These are phyloP conservation scores for Frankliniella intonsa DNA, from an alignment of 2,888 invertebrate genomes.

Conservation along the genomic window DNA sequence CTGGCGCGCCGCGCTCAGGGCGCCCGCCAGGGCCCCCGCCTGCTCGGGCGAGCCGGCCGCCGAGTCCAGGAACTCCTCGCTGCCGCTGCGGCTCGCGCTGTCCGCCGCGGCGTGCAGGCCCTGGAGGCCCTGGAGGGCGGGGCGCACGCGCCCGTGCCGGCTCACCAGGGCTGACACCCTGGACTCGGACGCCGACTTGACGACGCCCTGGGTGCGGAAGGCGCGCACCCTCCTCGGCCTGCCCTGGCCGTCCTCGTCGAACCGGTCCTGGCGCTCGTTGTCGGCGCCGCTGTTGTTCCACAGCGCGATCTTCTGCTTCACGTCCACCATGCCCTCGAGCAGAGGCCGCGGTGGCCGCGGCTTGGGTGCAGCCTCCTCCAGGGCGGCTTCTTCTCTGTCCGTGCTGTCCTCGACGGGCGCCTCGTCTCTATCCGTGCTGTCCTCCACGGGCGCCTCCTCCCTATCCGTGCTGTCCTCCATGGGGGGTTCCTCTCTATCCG, in stretches of 20 bases:
- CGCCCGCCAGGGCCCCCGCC: not conserved
- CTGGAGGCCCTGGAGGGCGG: not conserved
- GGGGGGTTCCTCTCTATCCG: not conserved
- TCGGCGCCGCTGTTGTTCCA: not conserved
- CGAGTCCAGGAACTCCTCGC: slow-evolving; percentile 18
- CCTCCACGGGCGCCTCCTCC: not conserved
- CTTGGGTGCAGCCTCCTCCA: not conserved
- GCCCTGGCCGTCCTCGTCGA: not conserved
- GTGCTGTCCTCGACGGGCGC: not conserved
- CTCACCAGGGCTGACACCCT: slow-evolving; percentile 13
- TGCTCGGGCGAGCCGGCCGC: not conserved
- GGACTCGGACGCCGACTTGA: slow-evolving; percentile 15
- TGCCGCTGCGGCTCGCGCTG: slow-evolving; percentile 11
- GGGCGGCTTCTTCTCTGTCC: not conserved
- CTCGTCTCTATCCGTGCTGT: not conserved
- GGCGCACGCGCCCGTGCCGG: slow-evolving; percentile 7
- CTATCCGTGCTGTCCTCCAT: not conserved
- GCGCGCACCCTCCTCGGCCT: slow-evolving; percentile 1
- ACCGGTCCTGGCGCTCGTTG: not conserved
- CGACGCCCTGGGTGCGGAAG: slow-evolving; percentile 1
- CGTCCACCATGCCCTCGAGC: not conserved
- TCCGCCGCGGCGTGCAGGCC: not conserved
- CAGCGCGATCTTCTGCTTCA: slow-evolving; percentile 15
- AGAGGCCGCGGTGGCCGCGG: too few species aligned
- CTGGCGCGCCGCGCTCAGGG: not conserved